A percentile compares a stretch with the other conserved stretches of the same genome.
phyloP scores from a whole-genome alignment of 1,140 invertebrate genomes.

The Phenacoccus solenopsis region DNA sequence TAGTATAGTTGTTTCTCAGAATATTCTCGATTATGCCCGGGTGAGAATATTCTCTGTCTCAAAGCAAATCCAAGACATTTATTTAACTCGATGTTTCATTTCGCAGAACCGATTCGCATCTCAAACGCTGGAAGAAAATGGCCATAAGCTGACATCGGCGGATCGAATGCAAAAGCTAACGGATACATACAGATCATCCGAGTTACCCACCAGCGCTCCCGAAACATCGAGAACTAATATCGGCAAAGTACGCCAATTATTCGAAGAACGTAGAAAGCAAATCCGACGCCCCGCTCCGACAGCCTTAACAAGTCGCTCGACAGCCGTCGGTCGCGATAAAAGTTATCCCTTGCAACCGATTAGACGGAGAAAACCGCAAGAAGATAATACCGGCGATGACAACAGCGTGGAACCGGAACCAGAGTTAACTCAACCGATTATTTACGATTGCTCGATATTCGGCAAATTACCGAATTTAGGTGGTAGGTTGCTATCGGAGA shows the following conservation, averaged over 20 bases:
- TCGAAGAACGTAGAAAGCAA: conserved; percentile 24
- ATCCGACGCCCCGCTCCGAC: background rate
- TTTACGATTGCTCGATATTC: conserved; percentile 22
- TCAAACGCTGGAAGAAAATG: background rate
- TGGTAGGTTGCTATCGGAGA: conserved; percentile 21
- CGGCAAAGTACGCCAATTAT: conserved; percentile 27
- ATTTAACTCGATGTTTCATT: too few species aligned
- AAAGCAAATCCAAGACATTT: too few species aligned
- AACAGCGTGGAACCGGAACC: background rate
- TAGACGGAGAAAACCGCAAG: conserved; percentile 5
- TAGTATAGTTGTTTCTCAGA: too few species aligned
- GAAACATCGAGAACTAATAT: background rate
- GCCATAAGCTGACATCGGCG: background rate
- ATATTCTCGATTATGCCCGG: too few species aligned
- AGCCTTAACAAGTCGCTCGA: conserved; percentile 15
- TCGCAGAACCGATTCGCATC: background rate
- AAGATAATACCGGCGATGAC: background rate
- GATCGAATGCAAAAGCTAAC: background rate
- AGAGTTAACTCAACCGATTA: background rate
- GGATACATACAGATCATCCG: background rate
- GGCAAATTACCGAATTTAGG: conserved; percentile 26
- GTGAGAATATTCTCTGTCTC: too few species aligned
- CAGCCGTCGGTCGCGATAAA: conserved; percentile 29
- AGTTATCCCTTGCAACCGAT: conserved; percentile 32
- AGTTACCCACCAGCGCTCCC: background rate